phyloP scores from a whole-genome alignment of 2,888 invertebrate species.

The Chouioia cunea region DNA sequence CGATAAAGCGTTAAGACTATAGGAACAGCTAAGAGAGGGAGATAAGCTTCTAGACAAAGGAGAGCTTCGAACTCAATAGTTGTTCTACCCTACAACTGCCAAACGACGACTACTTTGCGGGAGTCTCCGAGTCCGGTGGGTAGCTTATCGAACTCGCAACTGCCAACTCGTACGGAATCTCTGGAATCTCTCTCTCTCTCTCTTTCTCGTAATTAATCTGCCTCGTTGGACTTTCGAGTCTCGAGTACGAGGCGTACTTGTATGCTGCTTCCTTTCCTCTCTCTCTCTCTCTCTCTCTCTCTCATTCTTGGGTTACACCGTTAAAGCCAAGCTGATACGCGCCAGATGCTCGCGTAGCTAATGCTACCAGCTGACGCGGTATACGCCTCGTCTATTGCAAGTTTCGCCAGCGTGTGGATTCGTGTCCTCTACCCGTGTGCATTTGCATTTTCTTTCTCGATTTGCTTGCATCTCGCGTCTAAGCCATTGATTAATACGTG shows the following conservation, averaged over 20 bases:
- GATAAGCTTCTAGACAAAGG: too few relatives aligned
- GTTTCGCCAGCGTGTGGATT: too few relatives aligned
- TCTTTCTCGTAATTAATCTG: slow-evolving; percentile 16
- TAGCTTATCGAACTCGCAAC: slow-evolving; percentile 31
- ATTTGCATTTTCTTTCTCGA: too few relatives aligned
- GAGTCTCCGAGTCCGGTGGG: background rate
- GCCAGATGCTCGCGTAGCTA: slow-evolving; percentile 58
- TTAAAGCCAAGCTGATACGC: slow-evolving; percentile 64
- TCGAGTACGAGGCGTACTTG: slow-evolving; percentile 5
- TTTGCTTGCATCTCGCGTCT: too few relatives aligned
- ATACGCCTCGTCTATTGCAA: slow-evolving; percentile 53
- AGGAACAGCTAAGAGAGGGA: too few relatives aligned
- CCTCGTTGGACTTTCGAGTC: background rate
- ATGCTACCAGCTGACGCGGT: slow-evolving; percentile 59
- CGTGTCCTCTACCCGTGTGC: too few relatives aligned
- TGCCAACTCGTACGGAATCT: slow-evolving; percentile 23
- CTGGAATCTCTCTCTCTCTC: slow-evolving; percentile 32
- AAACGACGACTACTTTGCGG: background rate
- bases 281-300: background rate
- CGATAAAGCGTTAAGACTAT: too few relatives aligned
- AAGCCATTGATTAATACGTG: too few relatives aligned
- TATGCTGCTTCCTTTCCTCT: background rate
- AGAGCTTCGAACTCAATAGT: too few relatives aligned
- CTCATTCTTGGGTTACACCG: slow-evolving; percentile 49
- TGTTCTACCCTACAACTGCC: too few relatives aligned